Conservation (phyloP, 2,797 vertebrate genomes). For the Sebastes wilsoni region DNA sequence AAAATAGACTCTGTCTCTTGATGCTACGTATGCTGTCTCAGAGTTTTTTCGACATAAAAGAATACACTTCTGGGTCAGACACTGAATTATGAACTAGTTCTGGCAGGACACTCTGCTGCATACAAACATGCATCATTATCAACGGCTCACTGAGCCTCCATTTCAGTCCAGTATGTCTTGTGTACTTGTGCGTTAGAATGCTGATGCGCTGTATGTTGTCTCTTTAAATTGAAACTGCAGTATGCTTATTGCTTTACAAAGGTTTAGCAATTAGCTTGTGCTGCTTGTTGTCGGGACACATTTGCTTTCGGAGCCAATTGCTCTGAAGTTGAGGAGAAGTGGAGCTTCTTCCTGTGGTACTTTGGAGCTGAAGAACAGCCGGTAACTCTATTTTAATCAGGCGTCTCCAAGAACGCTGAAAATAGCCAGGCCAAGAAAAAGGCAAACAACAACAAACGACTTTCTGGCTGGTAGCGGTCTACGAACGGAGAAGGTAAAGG, state of each 20-base stretch:
- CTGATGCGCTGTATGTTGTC: constrained; percentile 12
- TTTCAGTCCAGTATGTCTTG: neutral
- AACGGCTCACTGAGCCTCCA: neutral
- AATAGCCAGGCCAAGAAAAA: no score
- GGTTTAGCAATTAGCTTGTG: neutral
- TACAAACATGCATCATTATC: neutral
- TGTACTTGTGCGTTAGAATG: neutral
- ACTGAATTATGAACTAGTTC: constrained; percentile 23
- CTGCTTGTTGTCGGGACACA: neutral
- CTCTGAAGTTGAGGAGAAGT: neutral
- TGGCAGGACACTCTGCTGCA: constrained; percentile 19
- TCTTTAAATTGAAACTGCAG: neutral
- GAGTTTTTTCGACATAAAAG: neutral
- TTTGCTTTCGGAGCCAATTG: neutral
- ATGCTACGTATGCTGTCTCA: constrained; percentile 4
- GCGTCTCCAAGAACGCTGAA: no score
- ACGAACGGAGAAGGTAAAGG: no score
- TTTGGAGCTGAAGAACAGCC: neutral
- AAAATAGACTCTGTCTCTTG: constrained; percentile 7
- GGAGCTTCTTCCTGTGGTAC: neutral
- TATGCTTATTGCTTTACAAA: neutral
- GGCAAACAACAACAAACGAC: no score
- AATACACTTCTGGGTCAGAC: constrained; percentile 28
- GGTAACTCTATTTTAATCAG: neutral
- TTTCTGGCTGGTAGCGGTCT: no score